Conservation (phyloP, 2,797 vertebrate genomes). For the Borostomias antarcticus region DNA sequence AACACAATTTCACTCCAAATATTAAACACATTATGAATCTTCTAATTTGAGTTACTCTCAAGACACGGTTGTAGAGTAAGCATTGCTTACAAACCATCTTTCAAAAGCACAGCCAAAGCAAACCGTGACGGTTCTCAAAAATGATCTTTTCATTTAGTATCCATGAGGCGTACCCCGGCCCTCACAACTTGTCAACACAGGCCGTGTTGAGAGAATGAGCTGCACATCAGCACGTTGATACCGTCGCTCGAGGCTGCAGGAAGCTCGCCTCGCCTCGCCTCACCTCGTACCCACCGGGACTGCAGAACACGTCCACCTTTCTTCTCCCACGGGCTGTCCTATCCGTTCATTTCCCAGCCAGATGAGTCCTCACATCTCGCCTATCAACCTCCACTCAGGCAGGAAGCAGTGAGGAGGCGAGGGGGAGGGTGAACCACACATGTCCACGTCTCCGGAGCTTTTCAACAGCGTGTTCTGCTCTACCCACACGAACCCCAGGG, state of each 20-base stretch:
- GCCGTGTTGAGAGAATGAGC: constrained; percentile 51
- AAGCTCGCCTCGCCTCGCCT: constrained; percentile 59
- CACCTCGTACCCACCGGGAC: constrained; percentile 49
- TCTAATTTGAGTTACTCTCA: too few relatives aligned
- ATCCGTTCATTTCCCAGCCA: constrained; percentile 55
- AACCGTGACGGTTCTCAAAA: constrained; percentile 22
- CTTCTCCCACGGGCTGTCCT: constrained; percentile 66
- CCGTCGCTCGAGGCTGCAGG: constrained; percentile 59
- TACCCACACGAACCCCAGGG: constrained; percentile 10
- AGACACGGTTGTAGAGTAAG: too few relatives aligned
- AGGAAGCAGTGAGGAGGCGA: constrained; percentile 39
- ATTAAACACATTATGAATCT: too few relatives aligned
- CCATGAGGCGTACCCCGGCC: constrained; percentile 29
- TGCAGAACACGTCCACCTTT: constrained; percentile 68
- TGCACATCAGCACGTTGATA: constrained; percentile 55
- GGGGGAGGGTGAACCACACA: constrained; percentile 22
- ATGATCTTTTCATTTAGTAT: constrained; percentile 25
- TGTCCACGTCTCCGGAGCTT: constrained; percentile 41
- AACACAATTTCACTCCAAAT: too few relatives aligned
- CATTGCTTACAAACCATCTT: too few relatives aligned
- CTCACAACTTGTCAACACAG: constrained; percentile 56
- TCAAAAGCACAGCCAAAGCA: too few relatives aligned
- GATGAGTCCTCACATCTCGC: constrained; percentile 61
- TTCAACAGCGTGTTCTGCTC: constrained; percentile 55
- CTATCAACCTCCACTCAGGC: constrained; percentile 53